Percentiles rank a stretch among this genome's conserved stretches.
phyloP scores from a whole-genome alignment of 1,140 invertebrate species.

The Bombus huntii region DNA sequence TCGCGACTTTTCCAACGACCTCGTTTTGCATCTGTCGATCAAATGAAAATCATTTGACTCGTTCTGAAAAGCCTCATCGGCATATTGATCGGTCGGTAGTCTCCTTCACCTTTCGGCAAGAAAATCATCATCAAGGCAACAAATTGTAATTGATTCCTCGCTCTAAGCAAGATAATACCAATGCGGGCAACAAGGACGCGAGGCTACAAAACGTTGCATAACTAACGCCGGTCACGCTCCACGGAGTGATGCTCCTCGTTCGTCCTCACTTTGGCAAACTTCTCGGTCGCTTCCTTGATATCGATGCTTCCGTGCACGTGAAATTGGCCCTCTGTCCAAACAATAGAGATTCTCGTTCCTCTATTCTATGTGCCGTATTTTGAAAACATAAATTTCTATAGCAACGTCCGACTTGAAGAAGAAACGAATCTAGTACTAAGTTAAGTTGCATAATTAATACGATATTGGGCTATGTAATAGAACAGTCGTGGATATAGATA shows the following conservation, averaged over 20 bases:
- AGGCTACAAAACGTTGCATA: conserved; percentile 81
- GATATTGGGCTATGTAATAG: background rate
- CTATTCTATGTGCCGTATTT: background rate
- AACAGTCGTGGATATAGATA: background rate
- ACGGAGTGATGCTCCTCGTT: conserved; percentile 71
- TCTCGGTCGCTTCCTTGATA: conserved; percentile 46
- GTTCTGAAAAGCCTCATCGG: conserved; percentile 21
- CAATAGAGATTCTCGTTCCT: background rate
- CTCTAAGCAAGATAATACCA: conserved; percentile 75
- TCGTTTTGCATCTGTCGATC: conserved; percentile 30
- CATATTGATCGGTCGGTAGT: conserved; percentile 45
- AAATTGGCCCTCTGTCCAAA: background rate
- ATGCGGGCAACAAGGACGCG: conserved; percentile 78
- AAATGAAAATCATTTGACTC: conserved; percentile 38
- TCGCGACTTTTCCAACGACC: conserved; percentile 29
- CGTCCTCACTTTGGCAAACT: conserved; percentile 49
- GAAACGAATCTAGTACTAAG: too few relatives aligned
- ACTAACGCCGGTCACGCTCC: conserved; percentile 80
- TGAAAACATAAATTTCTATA: background rate
- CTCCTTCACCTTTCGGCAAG: conserved; percentile 53
- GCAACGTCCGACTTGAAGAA: background rate
- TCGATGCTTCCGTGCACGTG: conserved; percentile 41
- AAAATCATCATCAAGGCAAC: conserved; percentile 71
- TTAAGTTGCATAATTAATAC: background rate
- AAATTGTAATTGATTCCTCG: conserved; percentile 77